Evolutionary conservation across 2,113 vertebrate species (phyloP).

Genomic region (Anoura caudifer): DNA sequence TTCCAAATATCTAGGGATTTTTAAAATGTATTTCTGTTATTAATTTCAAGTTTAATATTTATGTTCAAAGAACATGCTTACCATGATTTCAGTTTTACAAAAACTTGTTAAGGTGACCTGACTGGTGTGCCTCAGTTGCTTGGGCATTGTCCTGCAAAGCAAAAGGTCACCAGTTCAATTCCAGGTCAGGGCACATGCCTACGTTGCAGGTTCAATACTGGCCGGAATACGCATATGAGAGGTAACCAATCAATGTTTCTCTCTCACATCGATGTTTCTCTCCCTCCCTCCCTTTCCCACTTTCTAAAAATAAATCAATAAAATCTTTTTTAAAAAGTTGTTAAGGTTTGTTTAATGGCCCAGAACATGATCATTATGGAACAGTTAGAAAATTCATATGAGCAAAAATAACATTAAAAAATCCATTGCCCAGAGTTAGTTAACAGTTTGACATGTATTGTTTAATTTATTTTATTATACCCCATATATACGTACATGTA

Average conservation of each 20-base stretch:
- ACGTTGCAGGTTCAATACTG: too few relatives aligned
- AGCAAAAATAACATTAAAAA: background rate
- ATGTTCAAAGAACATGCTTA: background rate
- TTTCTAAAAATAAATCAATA: too few relatives aligned
- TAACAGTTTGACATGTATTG: background rate
- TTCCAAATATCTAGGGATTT: background rate
- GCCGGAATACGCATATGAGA: too few relatives aligned
- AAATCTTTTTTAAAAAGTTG: background rate
- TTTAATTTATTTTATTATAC: background rate
- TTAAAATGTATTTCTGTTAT: background rate
- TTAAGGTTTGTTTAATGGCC: background rate
- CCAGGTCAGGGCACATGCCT: too few relatives aligned
- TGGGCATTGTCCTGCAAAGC: too few relatives aligned
- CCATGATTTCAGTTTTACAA: background rate
- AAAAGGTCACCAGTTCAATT: too few relatives aligned
- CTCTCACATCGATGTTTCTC: too few relatives aligned
- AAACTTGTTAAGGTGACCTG: background rate
- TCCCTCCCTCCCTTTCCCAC: too few relatives aligned
- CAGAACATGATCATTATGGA: background rate
- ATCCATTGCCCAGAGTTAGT: background rate
- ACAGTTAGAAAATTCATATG: background rate
- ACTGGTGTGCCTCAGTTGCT: too few relatives aligned
- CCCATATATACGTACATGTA: background rate
- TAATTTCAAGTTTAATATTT: constrained; percentile 33
- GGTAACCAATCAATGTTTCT: too few relatives aligned